A percentile compares a stretch with the other conserved stretches of the same genome.
Evolutionary conservation across 2,797 vertebrate genomes (phyloP).

Genomic region (Poeciliopsis presidionis): DNA sequence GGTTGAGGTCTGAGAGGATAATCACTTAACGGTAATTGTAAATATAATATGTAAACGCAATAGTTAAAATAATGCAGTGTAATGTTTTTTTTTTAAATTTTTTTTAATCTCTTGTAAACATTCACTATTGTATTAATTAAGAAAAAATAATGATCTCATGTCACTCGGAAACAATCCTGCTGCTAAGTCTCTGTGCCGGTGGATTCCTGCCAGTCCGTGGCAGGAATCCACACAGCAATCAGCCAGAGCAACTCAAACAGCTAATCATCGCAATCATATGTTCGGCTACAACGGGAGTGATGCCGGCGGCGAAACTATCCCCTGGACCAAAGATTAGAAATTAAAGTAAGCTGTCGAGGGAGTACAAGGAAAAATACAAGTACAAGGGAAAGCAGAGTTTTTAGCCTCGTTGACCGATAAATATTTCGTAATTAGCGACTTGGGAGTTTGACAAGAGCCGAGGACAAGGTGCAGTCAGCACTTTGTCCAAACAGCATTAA

Average conservation of each 20-base stretch:
- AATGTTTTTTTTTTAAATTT: no score
- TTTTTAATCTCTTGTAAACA: background rate
- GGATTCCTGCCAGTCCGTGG: background rate
- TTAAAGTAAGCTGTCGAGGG: constrained; percentile 24
- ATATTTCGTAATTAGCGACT: constrained; percentile 21
- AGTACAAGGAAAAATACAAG: constrained; percentile 17
- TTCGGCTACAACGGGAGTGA: constrained; percentile 12
- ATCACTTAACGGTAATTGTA: background rate
- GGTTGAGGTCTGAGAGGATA: background rate
- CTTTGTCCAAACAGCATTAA: background rate
- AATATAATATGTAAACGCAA: background rate
- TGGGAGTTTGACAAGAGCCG: constrained; percentile 6
- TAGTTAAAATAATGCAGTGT: background rate
- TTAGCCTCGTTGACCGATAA: constrained; percentile 6
- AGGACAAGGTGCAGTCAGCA: constrained; percentile 8
- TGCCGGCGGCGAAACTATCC: constrained; percentile 16
- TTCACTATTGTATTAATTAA: background rate
- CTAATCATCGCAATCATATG: constrained; percentile 9
- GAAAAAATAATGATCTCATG: constrained; percentile 6
- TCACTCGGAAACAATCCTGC: background rate
- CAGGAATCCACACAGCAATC: constrained; percentile 19
- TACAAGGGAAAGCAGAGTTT: constrained; percentile 7
- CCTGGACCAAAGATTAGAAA: constrained; percentile 18
- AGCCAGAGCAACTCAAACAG: background rate
- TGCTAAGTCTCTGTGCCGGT: constrained; percentile 4